Evolutionary conservation across 1,140 invertebrate genomes (phyloP).

Genomic region (Dinothrombium tinctorium): DNA sequence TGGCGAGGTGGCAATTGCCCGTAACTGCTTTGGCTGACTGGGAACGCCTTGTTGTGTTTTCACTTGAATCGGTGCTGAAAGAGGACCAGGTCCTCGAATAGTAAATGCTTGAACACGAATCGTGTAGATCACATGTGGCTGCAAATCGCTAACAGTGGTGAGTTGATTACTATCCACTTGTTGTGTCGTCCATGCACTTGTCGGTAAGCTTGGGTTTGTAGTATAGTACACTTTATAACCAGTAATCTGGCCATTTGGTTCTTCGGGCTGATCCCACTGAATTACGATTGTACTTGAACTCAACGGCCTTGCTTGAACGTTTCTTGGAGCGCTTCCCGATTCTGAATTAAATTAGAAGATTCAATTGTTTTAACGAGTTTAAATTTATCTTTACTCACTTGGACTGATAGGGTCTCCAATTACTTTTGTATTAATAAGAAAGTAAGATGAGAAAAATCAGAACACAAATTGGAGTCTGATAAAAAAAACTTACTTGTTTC

Average conservation of each 20-base stretch:
- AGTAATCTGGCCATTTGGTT: slow-evolving; percentile 84
- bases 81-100: slow-evolving; percentile 57
- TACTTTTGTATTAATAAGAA: not conserved
- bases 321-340: slow-evolving; percentile 75
- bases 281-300: slow-evolving; percentile 86
- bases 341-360: slow-evolving; percentile 29
- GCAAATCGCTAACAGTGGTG: slow-evolving; percentile 73
- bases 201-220: slow-evolving; percentile 51
- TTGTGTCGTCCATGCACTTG: slow-evolving; percentile 72
- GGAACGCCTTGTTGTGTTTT: slow-evolving; percentile 94
- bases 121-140: slow-evolving; percentile 65
- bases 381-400: not conserved
- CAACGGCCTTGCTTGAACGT: slow-evolving; percentile 70
- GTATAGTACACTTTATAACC: slow-evolving; percentile 96
- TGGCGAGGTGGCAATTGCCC: slow-evolving; percentile 36
- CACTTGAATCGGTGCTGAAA: slow-evolving; percentile 73
- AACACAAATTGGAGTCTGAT: no score
- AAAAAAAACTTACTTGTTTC: slow-evolving; percentile 84
- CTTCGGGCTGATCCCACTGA: slow-evolving; percentile 89
- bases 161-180: slow-evolving; percentile 74
- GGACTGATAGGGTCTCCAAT: not conserved
- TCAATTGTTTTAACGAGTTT: not conserved
- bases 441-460: not conserved
- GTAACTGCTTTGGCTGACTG: slow-evolving; percentile 68
- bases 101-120: slow-evolving; percentile 74